Percentiles rank a stretch among this genome's conserved stretches.
Conservation (phyloP, 2,888 invertebrate species). For the Hirtodrosophila cameraria region DNA sequence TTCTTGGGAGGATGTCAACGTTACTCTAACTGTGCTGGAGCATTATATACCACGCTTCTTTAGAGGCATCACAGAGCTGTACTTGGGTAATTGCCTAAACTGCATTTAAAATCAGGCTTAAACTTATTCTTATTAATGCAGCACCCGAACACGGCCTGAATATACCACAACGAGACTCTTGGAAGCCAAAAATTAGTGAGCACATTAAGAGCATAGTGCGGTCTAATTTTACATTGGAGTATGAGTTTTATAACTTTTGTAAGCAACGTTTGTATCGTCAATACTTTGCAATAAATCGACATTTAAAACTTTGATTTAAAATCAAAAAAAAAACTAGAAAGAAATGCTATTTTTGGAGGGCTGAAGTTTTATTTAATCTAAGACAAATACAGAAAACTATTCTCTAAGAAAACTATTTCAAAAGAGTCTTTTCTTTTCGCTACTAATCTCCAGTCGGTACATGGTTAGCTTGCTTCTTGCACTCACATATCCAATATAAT, state of each 20-base stretch:
- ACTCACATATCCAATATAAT: background rate
- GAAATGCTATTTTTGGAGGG: too few species aligned
- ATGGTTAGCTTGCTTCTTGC: slow-evolving; percentile 31
- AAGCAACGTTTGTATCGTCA: slow-evolving; percentile 92
- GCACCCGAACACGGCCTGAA: slow-evolving; percentile 39
- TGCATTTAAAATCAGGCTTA: background rate
- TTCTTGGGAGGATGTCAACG: slow-evolving; percentile 92
- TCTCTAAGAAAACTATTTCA: background rate
- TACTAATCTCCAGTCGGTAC: slow-evolving; percentile 55
- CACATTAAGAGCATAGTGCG: slow-evolving; percentile 87
- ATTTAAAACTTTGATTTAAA: slow-evolving; percentile 30
- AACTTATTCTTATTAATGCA: background rate
- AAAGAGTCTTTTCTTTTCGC: slow-evolving; percentile 44
- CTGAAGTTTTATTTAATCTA: too few species aligned
- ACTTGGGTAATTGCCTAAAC: slow-evolving; percentile 87
- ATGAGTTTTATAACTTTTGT: slow-evolving; percentile 95
- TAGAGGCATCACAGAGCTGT: slow-evolving; percentile 88
- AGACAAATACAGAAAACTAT: slow-evolving; percentile 16
- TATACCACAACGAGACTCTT: slow-evolving; percentile 48
- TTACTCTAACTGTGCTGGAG: slow-evolving; percentile 91
- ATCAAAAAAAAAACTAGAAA: too few species aligned
- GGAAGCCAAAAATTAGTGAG: slow-evolving; percentile 68
- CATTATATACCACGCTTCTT: slow-evolving; percentile 88
- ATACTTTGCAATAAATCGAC: slow-evolving; percentile 85
- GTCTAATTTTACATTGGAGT: slow-evolving; percentile 92